A percentile compares a stretch with the other conserved stretches of the same genome.
Conservation (phyloP, 2,113 vertebrate species). For the Lethenteron camtschaticum region DNA sequence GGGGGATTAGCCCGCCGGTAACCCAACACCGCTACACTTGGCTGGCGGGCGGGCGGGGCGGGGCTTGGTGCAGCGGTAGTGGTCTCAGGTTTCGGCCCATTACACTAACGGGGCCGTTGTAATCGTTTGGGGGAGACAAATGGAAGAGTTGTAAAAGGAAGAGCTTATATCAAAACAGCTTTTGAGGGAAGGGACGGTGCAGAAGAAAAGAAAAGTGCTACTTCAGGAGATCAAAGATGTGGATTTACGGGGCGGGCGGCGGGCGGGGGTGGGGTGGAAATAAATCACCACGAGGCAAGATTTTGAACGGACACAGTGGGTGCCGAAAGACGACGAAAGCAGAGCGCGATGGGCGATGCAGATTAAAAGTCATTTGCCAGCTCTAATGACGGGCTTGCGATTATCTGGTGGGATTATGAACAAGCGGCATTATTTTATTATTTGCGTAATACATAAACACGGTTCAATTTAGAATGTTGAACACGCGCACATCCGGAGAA, state of each 20-base stretch:
- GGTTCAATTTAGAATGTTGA: no score
- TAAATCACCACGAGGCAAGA: not conserved
- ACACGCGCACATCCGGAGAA: no score
- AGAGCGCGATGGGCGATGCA: no score
- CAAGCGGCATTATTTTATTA: no score
- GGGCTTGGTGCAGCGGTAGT: not conserved
- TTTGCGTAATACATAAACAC: no score
- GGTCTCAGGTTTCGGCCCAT: not conserved
- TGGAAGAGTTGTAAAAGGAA: conserved; percentile 2
- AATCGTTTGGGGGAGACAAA: conserved; percentile 3
- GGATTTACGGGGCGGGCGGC: not conserved
- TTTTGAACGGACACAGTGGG: no score
- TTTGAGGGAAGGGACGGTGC: not conserved
- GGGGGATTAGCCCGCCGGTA: not conserved
- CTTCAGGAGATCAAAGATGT: conserved; percentile 2
- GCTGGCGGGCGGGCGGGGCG: not conserved
- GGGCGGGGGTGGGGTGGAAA: not conserved
- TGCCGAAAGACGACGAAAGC: no score
- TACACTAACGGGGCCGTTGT: conserved; percentile 4
- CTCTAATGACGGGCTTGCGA: no score
- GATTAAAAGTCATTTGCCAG: no score
- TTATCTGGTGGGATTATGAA: no score
- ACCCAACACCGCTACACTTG: conserved; percentile 5
- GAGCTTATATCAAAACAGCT: conserved; percentile 1
- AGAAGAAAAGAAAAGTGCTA: conserved; percentile 1